Evolutionary conservation across 2,888 invertebrate species (phyloP).

Genomic region (Mesorhabditis spiculigera): DNA sequence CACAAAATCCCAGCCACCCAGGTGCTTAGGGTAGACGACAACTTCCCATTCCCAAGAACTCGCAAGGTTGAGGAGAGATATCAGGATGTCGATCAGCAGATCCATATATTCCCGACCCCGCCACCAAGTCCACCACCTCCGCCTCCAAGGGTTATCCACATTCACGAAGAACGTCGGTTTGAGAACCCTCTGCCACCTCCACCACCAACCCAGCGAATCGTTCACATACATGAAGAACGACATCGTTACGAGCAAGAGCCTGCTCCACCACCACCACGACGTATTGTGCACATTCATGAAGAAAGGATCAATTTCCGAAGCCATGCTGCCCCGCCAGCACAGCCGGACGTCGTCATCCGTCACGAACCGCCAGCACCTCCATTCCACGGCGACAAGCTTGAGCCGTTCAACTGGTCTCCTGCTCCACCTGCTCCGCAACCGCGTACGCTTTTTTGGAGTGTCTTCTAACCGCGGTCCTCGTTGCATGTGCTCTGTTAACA

Average conservation of each 20-base stretch:
- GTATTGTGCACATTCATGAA: background rate
- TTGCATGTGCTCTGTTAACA: background rate
- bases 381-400: background rate
- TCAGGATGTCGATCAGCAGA: conserved; percentile 3
- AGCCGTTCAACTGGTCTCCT: background rate
- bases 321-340: conserved; percentile 3
- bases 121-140: background rate
- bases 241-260: background rate
- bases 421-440: background rate
- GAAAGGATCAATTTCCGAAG: conserved; percentile 1
- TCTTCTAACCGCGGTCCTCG: background rate
- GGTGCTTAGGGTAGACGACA: background rate
- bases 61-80: background rate
- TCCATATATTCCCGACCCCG: conserved; percentile 1
- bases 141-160: too few species aligned
- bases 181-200: too few species aligned
- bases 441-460: conserved; percentile 1
- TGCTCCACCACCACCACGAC: background rate
- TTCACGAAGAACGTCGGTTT: too few species aligned
- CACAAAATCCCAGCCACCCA: background rate
- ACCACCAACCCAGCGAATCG: background rate
- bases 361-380: conserved; percentile 1
- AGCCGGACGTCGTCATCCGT: background rate
- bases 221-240: background rate
- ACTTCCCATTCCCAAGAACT: too few species aligned